These are phyloP conservation scores for Ormyrus pomaceus DNA, from an alignment of 2,888 invertebrate species.

Conservation along the genomic window DNA sequence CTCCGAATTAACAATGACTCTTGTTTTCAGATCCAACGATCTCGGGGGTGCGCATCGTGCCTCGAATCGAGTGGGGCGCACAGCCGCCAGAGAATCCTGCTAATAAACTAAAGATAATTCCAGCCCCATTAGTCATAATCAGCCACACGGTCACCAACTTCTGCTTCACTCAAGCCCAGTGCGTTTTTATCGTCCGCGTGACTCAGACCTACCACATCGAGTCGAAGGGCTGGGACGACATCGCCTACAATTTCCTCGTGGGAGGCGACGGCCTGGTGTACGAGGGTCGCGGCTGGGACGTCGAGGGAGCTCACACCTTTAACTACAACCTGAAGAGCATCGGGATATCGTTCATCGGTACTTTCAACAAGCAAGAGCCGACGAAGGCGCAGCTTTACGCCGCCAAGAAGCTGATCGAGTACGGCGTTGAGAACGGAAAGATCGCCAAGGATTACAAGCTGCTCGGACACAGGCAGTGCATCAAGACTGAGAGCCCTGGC, in stretches of 20 bases:
- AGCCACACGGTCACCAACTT: slow-evolving; percentile 67
- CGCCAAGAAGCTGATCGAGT: slow-evolving; percentile 79
- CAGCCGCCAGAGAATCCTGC: slow-evolving; percentile 76
- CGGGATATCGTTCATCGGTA: slow-evolving; percentile 85
- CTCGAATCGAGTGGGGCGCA: slow-evolving; percentile 82
- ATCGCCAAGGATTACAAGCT: slow-evolving; percentile 82
- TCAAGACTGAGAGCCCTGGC: slow-evolving; percentile 75
- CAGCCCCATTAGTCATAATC: slow-evolving; percentile 67
- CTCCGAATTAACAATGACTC: neutral
- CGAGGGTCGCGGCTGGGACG: slow-evolving; percentile 86
- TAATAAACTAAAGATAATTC: neutral
- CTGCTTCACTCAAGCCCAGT: slow-evolving; percentile 70
- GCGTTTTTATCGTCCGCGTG: slow-evolving; percentile 63
- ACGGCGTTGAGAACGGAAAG: slow-evolving; percentile 80
- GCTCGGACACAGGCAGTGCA: slow-evolving; percentile 82
- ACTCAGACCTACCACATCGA: slow-evolving; percentile 80
- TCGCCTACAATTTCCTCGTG: slow-evolving; percentile 87
- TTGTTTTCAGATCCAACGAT: slow-evolving; percentile 57
- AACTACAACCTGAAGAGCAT: slow-evolving; percentile 82
- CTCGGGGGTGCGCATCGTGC: slow-evolving; percentile 75
- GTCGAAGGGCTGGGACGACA: slow-evolving; percentile 81
- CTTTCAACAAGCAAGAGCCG: slow-evolving; percentile 78
- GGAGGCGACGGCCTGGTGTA: slow-evolving; percentile 88
- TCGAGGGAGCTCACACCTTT: slow-evolving; percentile 83
- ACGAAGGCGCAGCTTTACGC: slow-evolving; percentile 77